phyloP scores from a whole-genome alignment of 2,888 invertebrate genomes.

The Noctuana brunneofusca region DNA sequence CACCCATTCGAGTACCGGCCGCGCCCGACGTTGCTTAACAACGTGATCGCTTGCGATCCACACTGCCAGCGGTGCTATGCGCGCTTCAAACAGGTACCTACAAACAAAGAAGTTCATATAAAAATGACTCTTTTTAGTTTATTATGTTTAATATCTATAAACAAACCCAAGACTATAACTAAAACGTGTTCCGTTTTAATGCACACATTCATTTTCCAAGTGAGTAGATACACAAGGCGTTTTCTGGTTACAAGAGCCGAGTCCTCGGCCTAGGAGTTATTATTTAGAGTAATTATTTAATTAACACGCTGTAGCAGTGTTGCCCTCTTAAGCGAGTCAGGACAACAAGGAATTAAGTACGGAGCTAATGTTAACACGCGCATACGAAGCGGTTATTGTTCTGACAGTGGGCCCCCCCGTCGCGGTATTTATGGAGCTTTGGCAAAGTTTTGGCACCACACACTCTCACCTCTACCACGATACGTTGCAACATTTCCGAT shows the following conservation, averaged over 20 bases:
- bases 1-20: too few species aligned
- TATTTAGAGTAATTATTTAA: conserved; percentile 82
- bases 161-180: too few species aligned
- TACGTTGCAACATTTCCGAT: neutral
- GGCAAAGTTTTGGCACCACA: conserved; percentile 76
- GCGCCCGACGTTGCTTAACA: too few species aligned
- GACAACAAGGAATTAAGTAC: conserved; percentile 80
- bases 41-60: too few species aligned
- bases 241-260: conserved; percentile 42
- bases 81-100: too few species aligned
- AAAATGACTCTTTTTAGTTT: too few species aligned
- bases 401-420: conserved; percentile 59
- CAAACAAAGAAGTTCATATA: too few species aligned
- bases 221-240: conserved; percentile 1
- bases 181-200: too few species aligned
- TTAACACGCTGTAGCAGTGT: conserved; percentile 76
- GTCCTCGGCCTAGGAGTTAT: conserved; percentile 62
- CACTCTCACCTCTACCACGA: conserved; percentile 46
- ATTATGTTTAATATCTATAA: too few species aligned
- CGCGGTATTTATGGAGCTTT: conserved; percentile 75
- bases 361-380: conserved; percentile 78
- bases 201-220: too few species aligned
- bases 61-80: too few species aligned
- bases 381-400: conserved; percentile 77
- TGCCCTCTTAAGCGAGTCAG: conserved; percentile 79